Percentiles rank a stretch among this genome's conserved stretches.
These are phyloP conservation scores for Crambe crambe DNA, from an alignment of 37 sponge, comb jelly and placozoan genomes.

Conservation along the genomic window DNA sequence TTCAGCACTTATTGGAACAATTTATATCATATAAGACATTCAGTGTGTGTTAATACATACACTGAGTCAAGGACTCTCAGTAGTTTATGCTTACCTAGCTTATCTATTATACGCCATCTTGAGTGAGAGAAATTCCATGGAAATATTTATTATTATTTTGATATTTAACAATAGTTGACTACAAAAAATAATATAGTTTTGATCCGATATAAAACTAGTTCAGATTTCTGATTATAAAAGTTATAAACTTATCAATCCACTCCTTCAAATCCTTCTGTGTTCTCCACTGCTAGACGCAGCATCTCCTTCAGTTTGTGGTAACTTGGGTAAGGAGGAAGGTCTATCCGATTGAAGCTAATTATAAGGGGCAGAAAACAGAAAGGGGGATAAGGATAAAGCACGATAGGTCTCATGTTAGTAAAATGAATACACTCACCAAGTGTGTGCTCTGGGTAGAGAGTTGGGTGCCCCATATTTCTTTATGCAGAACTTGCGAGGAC, in stretches of 20 bases:
- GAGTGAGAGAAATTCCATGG: too few relatives aligned
- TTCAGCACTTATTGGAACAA: too few relatives aligned
- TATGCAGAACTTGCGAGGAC: constrained; percentile 90
- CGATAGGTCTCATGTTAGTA: neutral
- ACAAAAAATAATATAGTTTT: too few relatives aligned
- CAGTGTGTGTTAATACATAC: too few relatives aligned
- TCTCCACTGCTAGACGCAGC: constrained; percentile 80
- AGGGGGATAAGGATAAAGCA: neutral
- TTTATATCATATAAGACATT: too few relatives aligned
- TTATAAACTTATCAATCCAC: constrained; percentile 38
- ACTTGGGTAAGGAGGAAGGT: constrained; percentile 85
- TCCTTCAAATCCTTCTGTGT: constrained; percentile 88
- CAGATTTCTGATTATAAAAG: too few relatives aligned
- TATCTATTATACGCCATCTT: too few relatives aligned
- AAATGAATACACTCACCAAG: constrained; percentile 77
- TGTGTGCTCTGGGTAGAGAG: constrained; percentile 92
- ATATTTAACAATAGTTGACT: too few relatives aligned
- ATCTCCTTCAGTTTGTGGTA: constrained; percentile 81
- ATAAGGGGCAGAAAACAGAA: neutral
- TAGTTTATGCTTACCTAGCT: too few relatives aligned
- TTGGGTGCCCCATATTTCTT: constrained; percentile 76
- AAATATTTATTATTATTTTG: too few relatives aligned
- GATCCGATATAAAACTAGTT: too few relatives aligned
- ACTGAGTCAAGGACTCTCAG: too few relatives aligned
- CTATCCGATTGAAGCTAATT: constrained; percentile 86